Percentiles rank a stretch among this genome's conserved stretches.
These are phyloP conservation scores for Autographa gamma DNA, from an alignment of 2,888 invertebrate species.

Conservation along the genomic window DNA sequence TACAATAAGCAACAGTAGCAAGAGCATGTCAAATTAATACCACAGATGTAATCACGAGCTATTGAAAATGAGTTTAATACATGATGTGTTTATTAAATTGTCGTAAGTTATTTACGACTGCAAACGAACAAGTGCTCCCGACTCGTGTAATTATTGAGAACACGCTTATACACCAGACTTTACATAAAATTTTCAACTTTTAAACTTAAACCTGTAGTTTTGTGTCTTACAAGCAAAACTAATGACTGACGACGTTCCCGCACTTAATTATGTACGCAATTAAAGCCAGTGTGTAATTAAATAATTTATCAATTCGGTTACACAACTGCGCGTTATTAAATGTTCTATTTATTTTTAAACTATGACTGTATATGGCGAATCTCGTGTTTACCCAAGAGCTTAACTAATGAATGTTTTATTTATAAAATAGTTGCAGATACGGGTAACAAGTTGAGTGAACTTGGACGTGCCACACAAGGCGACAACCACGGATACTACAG, in stretches of 20 bases:
- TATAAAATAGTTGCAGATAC: constrained; percentile 30
- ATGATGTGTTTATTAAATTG: constrained; percentile 88
- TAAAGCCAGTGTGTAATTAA: constrained; percentile 20
- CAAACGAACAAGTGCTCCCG: constrained; percentile 55
- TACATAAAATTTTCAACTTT: constrained; percentile 15
- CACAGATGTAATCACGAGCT: constrained; percentile 77
- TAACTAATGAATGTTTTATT: constrained; percentile 8
- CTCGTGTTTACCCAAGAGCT: neutral
- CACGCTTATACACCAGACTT: constrained; percentile 52
- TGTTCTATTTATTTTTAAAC: constrained; percentile 24
- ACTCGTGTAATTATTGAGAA: constrained; percentile 62
- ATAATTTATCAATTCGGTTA: constrained; percentile 21
- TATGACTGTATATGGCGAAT: neutral
- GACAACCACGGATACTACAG: constrained; percentile 56
- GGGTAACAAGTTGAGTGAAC: constrained; percentile 56
- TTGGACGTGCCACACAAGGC: constrained; percentile 32
- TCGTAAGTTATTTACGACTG: constrained; percentile 81
- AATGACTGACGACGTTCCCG: constrained; percentile 21
- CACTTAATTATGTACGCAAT: constrained; percentile 12
- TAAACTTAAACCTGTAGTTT: constrained; percentile 9
- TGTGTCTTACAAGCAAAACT: constrained; percentile 21
- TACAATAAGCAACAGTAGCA: constrained; percentile 73
- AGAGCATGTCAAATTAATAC: constrained; percentile 82
- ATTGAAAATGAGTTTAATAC: constrained; percentile 83
- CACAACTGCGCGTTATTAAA: constrained; percentile 19